Conservation (phyloP, 2,888 invertebrate genomes). For the Drosophila robusta region DNA sequence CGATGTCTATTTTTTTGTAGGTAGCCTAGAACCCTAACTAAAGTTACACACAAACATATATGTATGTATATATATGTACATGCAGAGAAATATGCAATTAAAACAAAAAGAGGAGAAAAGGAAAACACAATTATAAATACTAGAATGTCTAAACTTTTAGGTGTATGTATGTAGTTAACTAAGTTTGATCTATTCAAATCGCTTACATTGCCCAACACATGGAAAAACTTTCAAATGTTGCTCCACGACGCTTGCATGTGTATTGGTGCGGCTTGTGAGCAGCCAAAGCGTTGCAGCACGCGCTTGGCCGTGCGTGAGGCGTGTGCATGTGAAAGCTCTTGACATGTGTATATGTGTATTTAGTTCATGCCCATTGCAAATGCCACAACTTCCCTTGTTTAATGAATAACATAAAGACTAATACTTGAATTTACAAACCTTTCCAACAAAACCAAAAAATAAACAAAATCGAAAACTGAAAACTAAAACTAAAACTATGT, state of each 20-base stretch:
- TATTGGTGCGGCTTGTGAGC: constrained; percentile 8
- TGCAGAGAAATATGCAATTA: neutral
- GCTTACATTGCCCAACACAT: constrained; percentile 11
- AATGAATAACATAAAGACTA: constrained; percentile 78
- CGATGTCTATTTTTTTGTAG: constrained; percentile 50
- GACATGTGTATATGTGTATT: constrained; percentile 31
- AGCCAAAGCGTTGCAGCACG: constrained; percentile 4
- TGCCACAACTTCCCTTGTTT: constrained; percentile 65
- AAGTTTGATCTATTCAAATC: constrained; percentile 15
- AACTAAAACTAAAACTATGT: constrained; percentile 29
- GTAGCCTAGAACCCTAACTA: constrained; percentile 48
- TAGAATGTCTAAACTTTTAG: constrained; percentile 6
- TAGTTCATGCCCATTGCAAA: constrained; percentile 41
- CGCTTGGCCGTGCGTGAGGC: neutral
- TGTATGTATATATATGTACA: neutral
- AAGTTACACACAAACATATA: constrained; percentile 9
- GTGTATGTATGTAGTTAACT: constrained; percentile 18
- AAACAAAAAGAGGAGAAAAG: neutral
- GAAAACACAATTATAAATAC: constrained; percentile 3
- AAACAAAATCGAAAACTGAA: constrained; percentile 17
- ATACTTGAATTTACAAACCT: constrained; percentile 76
- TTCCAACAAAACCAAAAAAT: constrained; percentile 44
- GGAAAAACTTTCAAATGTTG: constrained; percentile 1
- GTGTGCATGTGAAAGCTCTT: constrained; percentile 26
- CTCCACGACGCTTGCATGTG: constrained; percentile 5